phyloP scores from a whole-genome alignment of 2,797 vertebrate species.

The Artibeus lituratus region DNA sequence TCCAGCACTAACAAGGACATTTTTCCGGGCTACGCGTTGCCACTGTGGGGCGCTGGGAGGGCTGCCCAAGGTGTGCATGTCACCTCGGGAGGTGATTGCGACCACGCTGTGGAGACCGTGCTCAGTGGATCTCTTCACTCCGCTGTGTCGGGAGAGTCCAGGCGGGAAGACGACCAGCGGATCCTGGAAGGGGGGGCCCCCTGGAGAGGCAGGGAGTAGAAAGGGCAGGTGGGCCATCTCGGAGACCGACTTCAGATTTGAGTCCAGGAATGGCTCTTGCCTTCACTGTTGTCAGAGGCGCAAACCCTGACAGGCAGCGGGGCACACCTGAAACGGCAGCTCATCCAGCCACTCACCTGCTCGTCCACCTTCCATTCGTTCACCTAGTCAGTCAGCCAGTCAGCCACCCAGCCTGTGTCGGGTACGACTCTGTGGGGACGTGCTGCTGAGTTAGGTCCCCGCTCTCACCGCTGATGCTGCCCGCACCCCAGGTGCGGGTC shows the following conservation, averaged over 20 bases:
- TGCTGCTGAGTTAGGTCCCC: neutral
- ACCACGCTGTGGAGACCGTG: neutral
- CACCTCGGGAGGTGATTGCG: neutral
- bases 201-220: neutral
- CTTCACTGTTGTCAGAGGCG: neutral
- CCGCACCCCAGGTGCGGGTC: accelerated
- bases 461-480: neutral
- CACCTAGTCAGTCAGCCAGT: neutral
- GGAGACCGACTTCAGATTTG: neutral
- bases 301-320: neutral
- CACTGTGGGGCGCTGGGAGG: neutral
- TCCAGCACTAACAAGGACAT: neutral
- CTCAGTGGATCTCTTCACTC: neutral
- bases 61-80: neutral
- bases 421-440: neutral
- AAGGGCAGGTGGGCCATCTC: neutral
- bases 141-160: neutral
- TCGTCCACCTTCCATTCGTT: neutral
- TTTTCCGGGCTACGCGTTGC: neutral
- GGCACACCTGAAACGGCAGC: neutral
- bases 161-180: neutral
- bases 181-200: neutral
- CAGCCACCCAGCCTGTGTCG: neutral
- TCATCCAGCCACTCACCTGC: neutral
- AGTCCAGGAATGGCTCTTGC: neutral